A percentile compares a stretch with the other conserved stretches of the same genome.
Evolutionary conservation across 1,140 invertebrate genomes (phyloP).

Genomic region (Lepidostoma basale): DNA sequence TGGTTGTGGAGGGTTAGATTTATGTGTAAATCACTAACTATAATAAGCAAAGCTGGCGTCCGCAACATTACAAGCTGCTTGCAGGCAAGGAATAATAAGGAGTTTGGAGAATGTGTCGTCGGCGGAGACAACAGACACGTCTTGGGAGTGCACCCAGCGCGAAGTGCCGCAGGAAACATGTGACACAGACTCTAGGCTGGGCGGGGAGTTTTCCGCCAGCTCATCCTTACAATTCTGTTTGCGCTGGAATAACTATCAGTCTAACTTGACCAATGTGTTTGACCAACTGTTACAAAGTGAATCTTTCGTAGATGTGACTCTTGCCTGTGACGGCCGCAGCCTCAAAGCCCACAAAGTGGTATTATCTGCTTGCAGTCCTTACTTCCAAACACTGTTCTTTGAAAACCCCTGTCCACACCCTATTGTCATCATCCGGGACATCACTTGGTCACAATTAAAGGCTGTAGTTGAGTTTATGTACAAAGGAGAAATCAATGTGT

Average conservation of each 20-base stretch:
- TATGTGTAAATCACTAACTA: too few species aligned
- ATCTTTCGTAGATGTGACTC: slow-evolving; percentile 89
- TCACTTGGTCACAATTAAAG: slow-evolving; percentile 84
- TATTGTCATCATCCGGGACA: slow-evolving; percentile 87
- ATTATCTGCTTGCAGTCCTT: slow-evolving; percentile 88
- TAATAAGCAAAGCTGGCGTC: slow-evolving; percentile 18
- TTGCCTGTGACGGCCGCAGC: slow-evolving; percentile 88
- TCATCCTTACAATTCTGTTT: slow-evolving; percentile 72
- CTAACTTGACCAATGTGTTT: slow-evolving; percentile 88
- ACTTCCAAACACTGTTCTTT: slow-evolving; percentile 88
- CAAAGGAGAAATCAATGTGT: slow-evolving; percentile 90
- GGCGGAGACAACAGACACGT: neutral
- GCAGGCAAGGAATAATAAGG: slow-evolving; percentile 14
- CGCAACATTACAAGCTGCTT: slow-evolving; percentile 8
- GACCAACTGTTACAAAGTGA: slow-evolving; percentile 89
- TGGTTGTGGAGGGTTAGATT: too few species aligned
- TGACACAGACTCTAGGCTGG: slow-evolving; percentile 5
- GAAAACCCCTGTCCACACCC: slow-evolving; percentile 91
- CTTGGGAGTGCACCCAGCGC: slow-evolving; percentile 4
- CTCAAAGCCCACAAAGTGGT: slow-evolving; percentile 94
- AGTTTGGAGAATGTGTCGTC: slow-evolving; percentile 9
- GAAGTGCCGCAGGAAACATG: neutral
- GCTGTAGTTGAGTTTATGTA: slow-evolving; percentile 93
- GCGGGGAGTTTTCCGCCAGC: slow-evolving; percentile 27
- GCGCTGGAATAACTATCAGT: slow-evolving; percentile 93